These are phyloP conservation scores for Caenorhabditis remanei DNA, from an alignment of 1,140 invertebrate species.

Conservation along the genomic window DNA sequence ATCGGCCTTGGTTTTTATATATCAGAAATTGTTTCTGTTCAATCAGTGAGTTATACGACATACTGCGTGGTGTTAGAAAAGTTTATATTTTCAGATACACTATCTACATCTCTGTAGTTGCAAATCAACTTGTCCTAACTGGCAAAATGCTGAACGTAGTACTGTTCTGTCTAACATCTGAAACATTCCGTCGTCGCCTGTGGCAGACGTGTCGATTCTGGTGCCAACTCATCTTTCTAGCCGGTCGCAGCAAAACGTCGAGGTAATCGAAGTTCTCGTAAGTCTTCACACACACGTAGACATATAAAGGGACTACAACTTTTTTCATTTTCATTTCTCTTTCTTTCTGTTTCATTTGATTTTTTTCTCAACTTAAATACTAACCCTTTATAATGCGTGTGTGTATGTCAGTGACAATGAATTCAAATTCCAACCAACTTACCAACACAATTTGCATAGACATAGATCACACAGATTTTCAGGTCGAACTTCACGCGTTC, in stretches of 20 bases:
- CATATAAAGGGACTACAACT: not conserved
- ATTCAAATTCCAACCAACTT: too few species aligned
- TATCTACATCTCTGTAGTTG: constrained; percentile 46
- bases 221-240: constrained; percentile 7
- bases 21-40: constrained; percentile 11
- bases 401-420: not conserved
- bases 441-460: not conserved
- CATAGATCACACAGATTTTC: constrained; percentile 47
- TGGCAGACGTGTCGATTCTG: constrained; percentile 51
- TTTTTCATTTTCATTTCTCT: not conserved
- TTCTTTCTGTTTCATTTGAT: not conserved
- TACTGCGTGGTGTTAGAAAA: not conserved
- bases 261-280: constrained; percentile 58
- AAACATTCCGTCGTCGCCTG: constrained; percentile 56
- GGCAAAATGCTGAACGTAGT: constrained; percentile 66
- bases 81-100: constrained; percentile 22
- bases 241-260: constrained; percentile 52
- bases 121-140: constrained; percentile 60
- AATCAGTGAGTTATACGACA: constrained; percentile 25
- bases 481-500: constrained; percentile 55
- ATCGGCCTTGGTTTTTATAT: constrained; percentile 54
- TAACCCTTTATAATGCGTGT: constrained; percentile 34
- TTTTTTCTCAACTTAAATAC: not conserved
- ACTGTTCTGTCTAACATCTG: constrained; percentile 63
- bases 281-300: constrained; percentile 40